phyloP scores from a whole-genome alignment of 2,888 invertebrate species.

The Malthinus flaveolus region DNA sequence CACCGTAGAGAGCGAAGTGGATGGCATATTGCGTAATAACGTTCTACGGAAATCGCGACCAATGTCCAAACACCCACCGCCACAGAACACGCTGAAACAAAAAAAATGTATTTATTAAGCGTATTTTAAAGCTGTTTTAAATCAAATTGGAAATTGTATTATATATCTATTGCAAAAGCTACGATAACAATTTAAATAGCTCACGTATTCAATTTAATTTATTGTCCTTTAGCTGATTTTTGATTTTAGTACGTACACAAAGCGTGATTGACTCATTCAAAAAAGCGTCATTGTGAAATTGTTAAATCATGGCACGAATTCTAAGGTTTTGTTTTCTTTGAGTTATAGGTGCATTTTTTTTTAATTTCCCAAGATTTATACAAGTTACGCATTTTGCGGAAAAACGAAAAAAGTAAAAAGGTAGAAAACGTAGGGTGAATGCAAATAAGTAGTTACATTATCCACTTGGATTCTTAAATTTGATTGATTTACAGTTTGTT shows the following conservation, averaged over 20 bases:
- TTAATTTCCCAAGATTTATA: slow-evolving; percentile 1
- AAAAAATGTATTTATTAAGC: not conserved
- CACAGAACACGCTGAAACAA: slow-evolving; percentile 70
- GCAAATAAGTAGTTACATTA: no score
- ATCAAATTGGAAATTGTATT: not conserved
- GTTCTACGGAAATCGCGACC: slow-evolving; percentile 76
- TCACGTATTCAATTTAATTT: slow-evolving; percentile 15
- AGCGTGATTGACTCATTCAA: slow-evolving; percentile 14
- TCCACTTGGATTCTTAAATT: no score
- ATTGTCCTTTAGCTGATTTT: slow-evolving; percentile 7
- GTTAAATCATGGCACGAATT: slow-evolving; percentile 4
- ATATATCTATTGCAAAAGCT: slow-evolving; percentile 1
- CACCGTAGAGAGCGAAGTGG: slow-evolving; percentile 73
- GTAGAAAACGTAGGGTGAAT: no score
- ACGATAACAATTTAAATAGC: not conserved
- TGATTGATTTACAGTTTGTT: no score
- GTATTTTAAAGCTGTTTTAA: no score
- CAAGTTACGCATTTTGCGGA: not conserved
- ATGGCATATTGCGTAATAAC: slow-evolving; percentile 79
- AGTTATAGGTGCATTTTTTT: not conserved
- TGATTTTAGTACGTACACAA: slow-evolving; percentile 3
- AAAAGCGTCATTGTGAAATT: not conserved
- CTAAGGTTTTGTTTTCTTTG: slow-evolving; percentile 1
- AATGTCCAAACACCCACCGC: slow-evolving; percentile 77
- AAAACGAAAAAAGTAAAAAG: no score